Evolutionary conservation across 2,888 invertebrate species (phyloP).

Genomic region (Ornithoptera priamus): DNA sequence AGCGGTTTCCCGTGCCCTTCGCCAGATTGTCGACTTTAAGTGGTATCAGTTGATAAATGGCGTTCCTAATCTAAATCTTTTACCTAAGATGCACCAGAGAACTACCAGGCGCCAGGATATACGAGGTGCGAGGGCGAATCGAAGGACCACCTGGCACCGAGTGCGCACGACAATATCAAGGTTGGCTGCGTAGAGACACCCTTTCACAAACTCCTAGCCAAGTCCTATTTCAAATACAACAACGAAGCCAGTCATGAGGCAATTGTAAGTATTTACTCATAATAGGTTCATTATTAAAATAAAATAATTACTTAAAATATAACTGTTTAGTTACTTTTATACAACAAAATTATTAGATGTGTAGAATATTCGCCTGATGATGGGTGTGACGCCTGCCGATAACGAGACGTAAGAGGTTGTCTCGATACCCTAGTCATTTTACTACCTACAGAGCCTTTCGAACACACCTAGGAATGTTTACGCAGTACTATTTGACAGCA

Average conservation of each 20-base stretch:
- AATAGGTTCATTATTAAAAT: too few relatives aligned
- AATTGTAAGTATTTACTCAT: conserved; percentile 44
- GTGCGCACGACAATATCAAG: conserved; percentile 36
- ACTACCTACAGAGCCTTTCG: too few relatives aligned
- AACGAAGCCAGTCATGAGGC: conserved; percentile 49
- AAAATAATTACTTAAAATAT: too few relatives aligned
- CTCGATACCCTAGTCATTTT: too few relatives aligned
- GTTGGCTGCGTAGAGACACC: conserved; percentile 57
- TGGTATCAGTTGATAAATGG: too few relatives aligned
- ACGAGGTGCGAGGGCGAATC: conserved; percentile 30
- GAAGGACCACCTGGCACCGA: conserved; percentile 46
- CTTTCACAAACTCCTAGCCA: conserved; percentile 48
- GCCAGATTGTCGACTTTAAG: background rate
- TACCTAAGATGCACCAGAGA: conserved; percentile 56
- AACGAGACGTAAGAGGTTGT: too few relatives aligned
- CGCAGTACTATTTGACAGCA: too few relatives aligned
- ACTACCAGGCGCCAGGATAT: conserved; percentile 67
- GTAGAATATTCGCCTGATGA: too few relatives aligned
- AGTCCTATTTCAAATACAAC: conserved; percentile 42
- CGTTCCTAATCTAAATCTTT: background rate
- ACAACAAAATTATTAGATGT: too few relatives aligned
- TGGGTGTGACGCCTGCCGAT: too few relatives aligned
- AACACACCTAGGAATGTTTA: too few relatives aligned
- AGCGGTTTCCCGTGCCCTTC: background rate
- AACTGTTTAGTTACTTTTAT: too few relatives aligned